phyloP scores from a whole-genome alignment of 2,113 vertebrate species.

The Ailurus styani region DNA sequence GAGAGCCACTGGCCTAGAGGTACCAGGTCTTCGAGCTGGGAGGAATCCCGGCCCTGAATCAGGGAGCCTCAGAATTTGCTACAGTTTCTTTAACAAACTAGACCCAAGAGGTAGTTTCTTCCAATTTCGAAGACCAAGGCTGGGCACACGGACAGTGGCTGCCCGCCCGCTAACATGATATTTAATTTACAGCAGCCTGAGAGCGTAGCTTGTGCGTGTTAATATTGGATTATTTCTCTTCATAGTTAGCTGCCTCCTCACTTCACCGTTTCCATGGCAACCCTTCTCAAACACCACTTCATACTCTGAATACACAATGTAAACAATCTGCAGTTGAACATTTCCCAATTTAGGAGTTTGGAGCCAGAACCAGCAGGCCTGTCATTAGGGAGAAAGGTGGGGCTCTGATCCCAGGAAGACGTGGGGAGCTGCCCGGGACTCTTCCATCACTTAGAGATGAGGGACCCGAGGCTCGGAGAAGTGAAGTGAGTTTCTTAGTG shows the following conservation, averaged over 20 bases:
- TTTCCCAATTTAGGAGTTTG: conserved; percentile 78
- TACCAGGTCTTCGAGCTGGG: neutral
- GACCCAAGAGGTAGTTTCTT: conserved; percentile 19
- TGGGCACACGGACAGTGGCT: conserved; percentile 41
- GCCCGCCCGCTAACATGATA: conserved; percentile 49
- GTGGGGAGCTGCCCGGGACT: neutral
- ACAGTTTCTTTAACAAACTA: neutral
- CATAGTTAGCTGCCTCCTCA: conserved; percentile 77
- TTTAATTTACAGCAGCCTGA: conserved; percentile 70
- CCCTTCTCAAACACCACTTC: conserved; percentile 81
- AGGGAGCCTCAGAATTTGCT: neutral
- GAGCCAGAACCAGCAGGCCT: conserved; percentile 66
- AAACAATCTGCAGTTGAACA: conserved; percentile 80
- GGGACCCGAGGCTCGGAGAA: neutral
- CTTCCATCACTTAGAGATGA: neutral
- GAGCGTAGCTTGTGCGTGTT: conserved; percentile 70
- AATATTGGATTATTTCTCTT: conserved; percentile 77
- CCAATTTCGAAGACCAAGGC: neutral
- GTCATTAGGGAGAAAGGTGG: neutral
- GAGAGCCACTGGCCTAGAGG: neutral
- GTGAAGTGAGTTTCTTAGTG: neutral
- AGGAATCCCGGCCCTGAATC: neutral
- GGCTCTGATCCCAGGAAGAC: neutral
- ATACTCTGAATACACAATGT: conserved; percentile 80
- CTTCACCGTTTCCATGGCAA: conserved; percentile 83